A percentile compares a stretch with the other conserved stretches of the same genome.
Evolutionary conservation across 2,797 vertebrate genomes (phyloP).

Genomic region (Rhinella marina): DNA sequence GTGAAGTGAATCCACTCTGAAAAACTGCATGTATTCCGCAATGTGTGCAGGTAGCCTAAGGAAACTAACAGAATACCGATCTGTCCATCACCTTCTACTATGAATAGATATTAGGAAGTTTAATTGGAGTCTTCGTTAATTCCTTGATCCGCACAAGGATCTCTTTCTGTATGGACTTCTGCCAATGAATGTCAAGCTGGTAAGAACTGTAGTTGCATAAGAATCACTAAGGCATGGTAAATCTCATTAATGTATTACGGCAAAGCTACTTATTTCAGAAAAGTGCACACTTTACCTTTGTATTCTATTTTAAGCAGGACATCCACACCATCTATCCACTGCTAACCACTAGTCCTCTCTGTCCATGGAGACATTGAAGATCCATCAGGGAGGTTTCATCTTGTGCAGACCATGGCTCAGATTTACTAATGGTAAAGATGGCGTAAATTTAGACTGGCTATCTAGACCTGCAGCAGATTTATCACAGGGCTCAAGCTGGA

Average conservation of each 20-base stretch:
- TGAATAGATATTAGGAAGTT: background rate
- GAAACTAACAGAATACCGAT: too few species aligned
- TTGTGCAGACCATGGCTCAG: too few species aligned
- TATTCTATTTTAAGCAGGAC: background rate
- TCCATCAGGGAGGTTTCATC: too few species aligned
- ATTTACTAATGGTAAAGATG: too few species aligned
- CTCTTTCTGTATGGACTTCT: background rate
- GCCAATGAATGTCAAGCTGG: background rate
- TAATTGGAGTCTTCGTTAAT: background rate
- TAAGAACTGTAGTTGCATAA: background rate
- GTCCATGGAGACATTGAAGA: too few species aligned
- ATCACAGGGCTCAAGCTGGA: too few species aligned
- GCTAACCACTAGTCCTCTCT: background rate
- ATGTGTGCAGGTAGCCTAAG: too few species aligned
- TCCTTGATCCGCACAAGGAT: background rate
- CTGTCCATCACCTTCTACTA: background rate
- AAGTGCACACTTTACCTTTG: background rate
- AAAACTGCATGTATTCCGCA: too few species aligned
- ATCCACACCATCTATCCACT: background rate
- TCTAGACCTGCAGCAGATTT: too few species aligned
- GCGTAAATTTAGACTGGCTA: too few species aligned
- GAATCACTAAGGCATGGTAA: background rate
- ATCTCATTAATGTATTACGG: constrained; percentile 21
- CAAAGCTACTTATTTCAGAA: background rate
- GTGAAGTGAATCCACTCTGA: too few species aligned